Base-by-base conservation (phyloP, 2,113 vertebrate genomes). In the Melanocharis versteri region DNA sequence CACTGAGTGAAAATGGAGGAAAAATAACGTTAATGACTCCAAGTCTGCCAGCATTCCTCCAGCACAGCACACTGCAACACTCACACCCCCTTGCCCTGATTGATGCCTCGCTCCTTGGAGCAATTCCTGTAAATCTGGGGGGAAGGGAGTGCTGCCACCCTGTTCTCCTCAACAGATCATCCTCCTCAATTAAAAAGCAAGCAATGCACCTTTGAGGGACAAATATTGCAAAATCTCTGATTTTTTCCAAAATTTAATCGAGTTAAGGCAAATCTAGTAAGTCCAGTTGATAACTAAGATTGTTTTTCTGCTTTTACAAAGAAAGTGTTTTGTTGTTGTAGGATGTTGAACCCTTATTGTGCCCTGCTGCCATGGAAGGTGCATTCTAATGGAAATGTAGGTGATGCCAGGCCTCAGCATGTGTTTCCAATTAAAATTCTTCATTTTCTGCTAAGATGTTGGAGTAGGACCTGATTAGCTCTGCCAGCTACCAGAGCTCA, bases 351-450 rank as follows among this genome's bases (percentile, higher is more conserved):
- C 22, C 9, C 10, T 79, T 33, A 13, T 77, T 54, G 10, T 80
- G 35, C 4, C 2, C n/a, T 72, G 50, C 26, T 89, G 37, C 48
- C 26, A 21, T 48, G 4, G 1, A 61, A 82, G 35, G 35, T 81
- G 62, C 58, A 47, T 57, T 53, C 18, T 39, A 50, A 87, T 78
- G 37, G 45, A 85, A 93, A 80, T 23, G 54, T 3, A 58, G 75
- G 80, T 62, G 54, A 77, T 66, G 64, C 71, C 62, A 85, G 31
- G 48, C 23, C 78, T 28, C 93, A 89, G 69, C 6, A 0, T 47
- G 79, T 57, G 50, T 65, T 93, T 88, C 77, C 76, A 90, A 93
- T 94, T 90, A 95, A 85, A 78, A 83, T 66, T 81, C 64, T 83
- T 96, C 64, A 57, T 83, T 92, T 93, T 96, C 75, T 70, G 31